Base-by-base conservation (phyloP, 2,113 vertebrate genomes). In the Heloderma charlesbogerti region DNA sequence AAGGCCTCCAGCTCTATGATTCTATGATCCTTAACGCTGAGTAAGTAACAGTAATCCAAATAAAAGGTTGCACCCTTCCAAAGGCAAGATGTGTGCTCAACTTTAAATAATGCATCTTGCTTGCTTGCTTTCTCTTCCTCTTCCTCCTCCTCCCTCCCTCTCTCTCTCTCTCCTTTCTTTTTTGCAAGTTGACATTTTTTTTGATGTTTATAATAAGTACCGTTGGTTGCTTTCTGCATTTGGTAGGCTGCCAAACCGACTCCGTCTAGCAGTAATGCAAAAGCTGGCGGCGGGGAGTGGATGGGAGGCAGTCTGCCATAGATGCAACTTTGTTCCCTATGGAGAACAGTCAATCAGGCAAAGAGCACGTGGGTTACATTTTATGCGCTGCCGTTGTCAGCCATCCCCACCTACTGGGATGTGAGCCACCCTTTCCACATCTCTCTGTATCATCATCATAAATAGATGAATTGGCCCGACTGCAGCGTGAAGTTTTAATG, bases 391-490 rank as follows among this genome's bases (percentile, higher is more conserved):
- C 83, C 91, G 89, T 88, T 86, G 82, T 93, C 91, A 91, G 86
- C 92, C 92, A 92, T 89, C 48, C 84, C 1, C 93, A 86, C 89
- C 8, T 74, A 90, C 89, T 87, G 91, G 84, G 74, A 75, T 94
- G 90, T 90, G 79, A 85, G 60, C 90, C 88, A 79, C 92, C 91
- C 88, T 93, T 87, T 29, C 40, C n/a, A 88, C 51, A 6, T 69
- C 45, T 69, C 34, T 88, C 80, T 66, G 25, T 60, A 81, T 88
- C 54, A 40, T 90, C 86, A 27, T 82, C 92, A 92, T 84, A 29
- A 90, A 63, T 90, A 94, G 91, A 93, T 74, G 93, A 89, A 92
- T 94, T 54, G 93, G 86, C 89, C 91, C 82, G 12, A 37, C 92
- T 0, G 7, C 0, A 22, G 93, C 0, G 0, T 88, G 81, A 92